These are phyloP conservation scores for Atherinosoma microstoma DNA, from an alignment of 2,797 vertebrate genomes.

Conservation along the genomic window DNA sequence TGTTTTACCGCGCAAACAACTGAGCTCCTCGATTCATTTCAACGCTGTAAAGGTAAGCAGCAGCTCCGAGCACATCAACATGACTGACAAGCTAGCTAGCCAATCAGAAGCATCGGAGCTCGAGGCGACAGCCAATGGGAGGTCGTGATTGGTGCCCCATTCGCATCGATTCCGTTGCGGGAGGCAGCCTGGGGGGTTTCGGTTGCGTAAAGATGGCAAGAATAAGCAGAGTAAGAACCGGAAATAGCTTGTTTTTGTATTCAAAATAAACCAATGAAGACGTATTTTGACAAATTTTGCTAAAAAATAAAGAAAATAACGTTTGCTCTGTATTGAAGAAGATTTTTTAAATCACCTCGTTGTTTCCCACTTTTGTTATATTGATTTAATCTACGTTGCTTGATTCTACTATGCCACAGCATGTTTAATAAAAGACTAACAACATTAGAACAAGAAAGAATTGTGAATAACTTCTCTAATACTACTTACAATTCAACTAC, in stretches of 20 bases:
- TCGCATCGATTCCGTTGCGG: conserved; percentile 60
- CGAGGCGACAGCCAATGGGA: conserved; percentile 40
- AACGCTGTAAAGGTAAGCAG: conserved; percentile 18
- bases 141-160: conserved; percentile 42
- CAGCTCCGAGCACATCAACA: conserved; percentile 31
- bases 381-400: neutral
- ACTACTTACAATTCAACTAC: neutral
- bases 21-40: conserved; percentile 17
- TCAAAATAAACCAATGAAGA: neutral
- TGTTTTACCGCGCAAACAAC: neutral
- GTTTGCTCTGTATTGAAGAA: neutral
- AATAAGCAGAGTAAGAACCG: conserved; percentile 1
- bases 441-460: neutral
- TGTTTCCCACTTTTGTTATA: neutral
- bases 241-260: neutral
- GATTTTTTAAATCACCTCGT: neutral
- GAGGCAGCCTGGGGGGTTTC: conserved; percentile 53
- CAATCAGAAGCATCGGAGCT: conserved; percentile 56
- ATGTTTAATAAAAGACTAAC: neutral
- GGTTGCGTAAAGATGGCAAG: neutral
- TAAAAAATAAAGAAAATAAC: neutral
- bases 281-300: neutral
- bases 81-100: conserved; percentile 60
- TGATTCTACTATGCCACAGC: neutral
- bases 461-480: no score